phyloP scores from a whole-genome alignment of 2,888 invertebrate genomes.

The Apamea anceps region DNA sequence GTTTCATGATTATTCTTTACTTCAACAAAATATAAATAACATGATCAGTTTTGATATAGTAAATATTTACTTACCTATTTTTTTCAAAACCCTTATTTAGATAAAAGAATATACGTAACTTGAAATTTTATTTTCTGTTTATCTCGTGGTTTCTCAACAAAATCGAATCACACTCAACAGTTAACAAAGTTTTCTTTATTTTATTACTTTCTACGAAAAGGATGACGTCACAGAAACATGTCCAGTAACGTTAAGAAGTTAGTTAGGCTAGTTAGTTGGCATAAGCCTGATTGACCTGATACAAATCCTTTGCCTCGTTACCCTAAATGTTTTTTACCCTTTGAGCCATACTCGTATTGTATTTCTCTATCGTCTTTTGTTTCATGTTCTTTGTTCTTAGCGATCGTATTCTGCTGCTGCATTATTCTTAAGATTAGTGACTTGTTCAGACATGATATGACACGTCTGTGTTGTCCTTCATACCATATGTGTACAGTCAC shows the following conservation, averaged over 20 bases:
- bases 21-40: neutral
- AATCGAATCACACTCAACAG: slow-evolving; percentile 14
- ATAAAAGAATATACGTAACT: neutral
- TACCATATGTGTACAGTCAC: neutral
- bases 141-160: slow-evolving; percentile 20
- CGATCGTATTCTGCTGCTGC: neutral
- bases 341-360: slow-evolving; percentile 24
- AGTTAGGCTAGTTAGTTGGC: slow-evolving; percentile 34
- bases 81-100: neutral
- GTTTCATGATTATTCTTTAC: neutral
- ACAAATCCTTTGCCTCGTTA: slow-evolving; percentile 46
- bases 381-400: slow-evolving; percentile 16
- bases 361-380: slow-evolving; percentile 24
- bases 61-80: neutral
- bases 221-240: slow-evolving; percentile 13
- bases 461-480: neutral
- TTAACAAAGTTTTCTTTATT: slow-evolving; percentile 33
- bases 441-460: neutral
- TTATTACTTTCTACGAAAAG: slow-evolving; percentile 9
- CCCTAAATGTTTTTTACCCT: slow-evolving; percentile 22
- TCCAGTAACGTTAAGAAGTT: slow-evolving; percentile 18
- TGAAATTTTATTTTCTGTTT: slow-evolving; percentile 1
- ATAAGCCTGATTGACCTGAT: slow-evolving; percentile 47
- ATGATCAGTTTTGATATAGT: neutral
- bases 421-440: slow-evolving; percentile 14